Conservation (phyloP, 2,797 vertebrate genomes). For the Lateolabrax maculatus region DNA sequence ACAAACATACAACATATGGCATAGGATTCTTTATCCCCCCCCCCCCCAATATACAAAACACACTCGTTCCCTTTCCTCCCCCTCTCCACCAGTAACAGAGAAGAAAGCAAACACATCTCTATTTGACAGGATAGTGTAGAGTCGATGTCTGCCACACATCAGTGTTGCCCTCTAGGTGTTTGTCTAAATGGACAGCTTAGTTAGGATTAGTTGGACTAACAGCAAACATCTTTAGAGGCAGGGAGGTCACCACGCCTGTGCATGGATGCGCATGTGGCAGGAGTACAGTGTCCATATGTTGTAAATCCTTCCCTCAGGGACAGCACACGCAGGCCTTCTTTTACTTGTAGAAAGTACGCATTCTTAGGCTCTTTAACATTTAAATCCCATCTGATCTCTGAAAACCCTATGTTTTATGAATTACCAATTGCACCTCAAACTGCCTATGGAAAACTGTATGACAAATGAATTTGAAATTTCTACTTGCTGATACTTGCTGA, state of each 20-base stretch:
- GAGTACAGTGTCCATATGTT: constrained; percentile 83
- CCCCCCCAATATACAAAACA: neutral
- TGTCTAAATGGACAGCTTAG: constrained; percentile 80
- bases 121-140: constrained; percentile 39
- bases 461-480: neutral
- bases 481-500: neutral
- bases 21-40: neutral
- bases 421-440: neutral
- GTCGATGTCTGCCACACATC: constrained; percentile 39
- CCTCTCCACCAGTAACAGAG: constrained; percentile 25
- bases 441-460: neutral
- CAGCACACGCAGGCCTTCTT: constrained; percentile 29
- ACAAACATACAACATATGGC: neutral
- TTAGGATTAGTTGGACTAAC: constrained; percentile 80
- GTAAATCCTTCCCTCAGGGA: constrained; percentile 70
- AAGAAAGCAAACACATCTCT: constrained; percentile 56
- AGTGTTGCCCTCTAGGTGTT: constrained; percentile 59
- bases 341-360: constrained; percentile 3
- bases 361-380: constrained; percentile 3
- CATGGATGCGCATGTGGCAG: constrained; percentile 73
- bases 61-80: neutral
- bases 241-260: constrained; percentile 66
- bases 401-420: neutral
- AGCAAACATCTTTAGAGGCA: constrained; percentile 73
- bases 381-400: neutral